These are phyloP conservation scores for Enteromius unitaeniatus DNA, from an alignment of 2,797 vertebrate genomes.

Conservation along the genomic window DNA sequence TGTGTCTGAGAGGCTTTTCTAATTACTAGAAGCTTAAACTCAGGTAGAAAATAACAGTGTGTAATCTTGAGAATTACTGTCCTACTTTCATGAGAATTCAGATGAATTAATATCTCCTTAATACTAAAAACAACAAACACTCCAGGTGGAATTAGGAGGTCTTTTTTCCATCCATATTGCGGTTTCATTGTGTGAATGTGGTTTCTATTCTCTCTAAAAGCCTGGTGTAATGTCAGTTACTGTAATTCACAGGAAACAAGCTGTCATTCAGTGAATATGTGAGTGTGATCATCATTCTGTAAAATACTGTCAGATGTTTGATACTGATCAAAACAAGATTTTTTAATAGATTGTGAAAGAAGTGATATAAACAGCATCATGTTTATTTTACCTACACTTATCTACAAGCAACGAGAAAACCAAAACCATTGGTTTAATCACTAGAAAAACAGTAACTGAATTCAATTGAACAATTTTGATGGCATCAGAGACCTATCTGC, in stretches of 20 bases:
- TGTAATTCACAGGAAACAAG: not conserved
- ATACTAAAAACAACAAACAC: slow-evolving; percentile 3
- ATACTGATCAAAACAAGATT: not conserved
- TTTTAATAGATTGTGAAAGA: not conserved
- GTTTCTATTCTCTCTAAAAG: not conserved
- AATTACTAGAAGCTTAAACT: slow-evolving; percentile 46
- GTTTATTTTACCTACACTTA: not conserved
- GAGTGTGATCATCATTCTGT: not conserved
- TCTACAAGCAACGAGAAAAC: not conserved
- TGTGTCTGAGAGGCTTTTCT: slow-evolving; percentile 40
- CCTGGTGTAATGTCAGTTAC: not conserved
- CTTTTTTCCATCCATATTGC: slow-evolving; percentile 1
- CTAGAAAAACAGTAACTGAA: not conserved
- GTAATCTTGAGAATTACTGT: not conserved
- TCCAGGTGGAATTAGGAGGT: not conserved
- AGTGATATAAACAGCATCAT: not conserved
- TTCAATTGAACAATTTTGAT: not conserved
- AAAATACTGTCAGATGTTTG: not conserved
- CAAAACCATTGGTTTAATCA: not conserved
- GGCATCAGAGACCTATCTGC: no score
- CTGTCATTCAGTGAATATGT: not conserved
- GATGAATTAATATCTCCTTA: not conserved
- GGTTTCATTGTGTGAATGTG: not conserved
- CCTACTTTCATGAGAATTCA: slow-evolving; percentile 20
- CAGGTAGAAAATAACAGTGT: slow-evolving; percentile 15